Percentiles rank a stretch among this genome's conserved stretches.
These are phyloP conservation scores for Mormyrops attenuatus DNA, from an alignment of 2,797 vertebrate species.

Conservation along the genomic window DNA sequence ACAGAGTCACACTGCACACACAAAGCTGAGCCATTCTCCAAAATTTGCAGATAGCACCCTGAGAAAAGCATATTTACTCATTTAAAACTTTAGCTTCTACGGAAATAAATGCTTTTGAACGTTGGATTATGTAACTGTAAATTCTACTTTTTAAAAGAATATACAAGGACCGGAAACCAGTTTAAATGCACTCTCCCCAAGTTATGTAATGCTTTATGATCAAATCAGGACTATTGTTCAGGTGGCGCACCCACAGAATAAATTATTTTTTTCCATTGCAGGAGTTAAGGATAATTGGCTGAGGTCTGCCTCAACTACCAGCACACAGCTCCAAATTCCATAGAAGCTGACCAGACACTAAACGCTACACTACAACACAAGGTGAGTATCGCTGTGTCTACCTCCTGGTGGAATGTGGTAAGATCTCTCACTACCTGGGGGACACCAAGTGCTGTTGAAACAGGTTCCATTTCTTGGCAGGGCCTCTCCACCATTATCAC, in stretches of 20 bases:
- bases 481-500: constrained; percentile 62
- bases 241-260: not conserved
- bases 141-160: not conserved
- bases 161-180: not conserved
- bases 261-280: not conserved
- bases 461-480: constrained; percentile 60
- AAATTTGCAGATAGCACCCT: constrained; percentile 77
- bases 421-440: constrained; percentile 54
- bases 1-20: constrained; percentile 72
- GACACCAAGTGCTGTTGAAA: constrained; percentile 62
- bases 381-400: not conserved
- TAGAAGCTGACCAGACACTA: not conserved
- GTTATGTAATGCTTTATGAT: not conserved
- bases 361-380: not conserved
- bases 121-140: not conserved
- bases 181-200: not conserved
- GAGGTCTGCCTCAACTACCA: not conserved
- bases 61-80: constrained; percentile 22
- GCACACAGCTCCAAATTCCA: not conserved
- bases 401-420: not conserved
- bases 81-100: constrained; percentile 16
- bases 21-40: constrained; percentile 70
- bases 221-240: not conserved
- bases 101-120: not conserved
- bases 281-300: not conserved